Base-by-base conservation (phyloP, 2,888 invertebrate genomes). In the Hedychridium roseum region DNA sequence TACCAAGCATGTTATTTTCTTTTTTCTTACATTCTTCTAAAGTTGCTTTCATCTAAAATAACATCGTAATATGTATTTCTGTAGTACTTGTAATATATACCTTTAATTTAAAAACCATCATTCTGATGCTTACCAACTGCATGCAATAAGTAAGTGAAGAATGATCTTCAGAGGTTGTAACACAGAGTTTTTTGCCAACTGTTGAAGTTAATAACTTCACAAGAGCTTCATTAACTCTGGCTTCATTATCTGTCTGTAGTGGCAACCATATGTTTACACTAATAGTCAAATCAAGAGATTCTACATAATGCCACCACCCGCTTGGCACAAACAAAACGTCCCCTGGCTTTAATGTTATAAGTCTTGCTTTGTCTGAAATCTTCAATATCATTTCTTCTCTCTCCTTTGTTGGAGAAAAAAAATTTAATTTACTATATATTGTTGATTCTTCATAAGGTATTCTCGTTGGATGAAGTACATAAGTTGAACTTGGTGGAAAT, bases 301-400 rank as follows among this genome's bases (percentile, higher is more conserved):
- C 92, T 1, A 97, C 97, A 81, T 91, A 96, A 81, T 97, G 97
- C 97, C 97, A 98, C 97, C 97, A 98, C 51, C 91, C 90, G 51
- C 86, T 85, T 0, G 97, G 97, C 4, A 98, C 90, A 67, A 91
- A 85, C 23, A 98, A 80, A 0, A 94, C 90, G 79, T 97, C 93
- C 0, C 95, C 94, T 6, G 94, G 89, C 34, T 87, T 82, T 38
- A 97, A 79, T 42, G 85, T 84, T 20, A 94, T 85, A 54, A 86
- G 78, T 53, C 82, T 81, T 0, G 80, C 82, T 16, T 80, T 80
- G 46, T 68, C 74, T 76, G 82, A 56, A 9, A 80, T 72, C 27
- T 48, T 74, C 50, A 65, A 59, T 26, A 73, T 77, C 82, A 84
- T 81, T 71, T 77, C 76, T 63, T 86, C 84, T 50, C 79, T 79